Conservation (phyloP, 2,113 vertebrate species). For the Colaptes auratus region DNA sequence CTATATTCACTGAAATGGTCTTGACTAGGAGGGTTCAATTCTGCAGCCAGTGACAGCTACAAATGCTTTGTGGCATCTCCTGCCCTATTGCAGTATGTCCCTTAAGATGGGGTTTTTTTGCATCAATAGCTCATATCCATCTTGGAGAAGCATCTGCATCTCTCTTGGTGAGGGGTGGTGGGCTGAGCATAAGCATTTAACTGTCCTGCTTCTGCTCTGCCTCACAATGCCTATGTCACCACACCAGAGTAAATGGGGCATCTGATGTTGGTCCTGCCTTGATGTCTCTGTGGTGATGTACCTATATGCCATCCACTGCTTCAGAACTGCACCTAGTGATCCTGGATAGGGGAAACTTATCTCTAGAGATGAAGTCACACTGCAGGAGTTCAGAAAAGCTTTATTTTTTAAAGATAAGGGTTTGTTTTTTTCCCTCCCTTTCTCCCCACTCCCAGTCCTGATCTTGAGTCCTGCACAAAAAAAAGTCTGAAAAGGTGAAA, state of each 20-base stretch:
- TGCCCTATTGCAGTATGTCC: not conserved
- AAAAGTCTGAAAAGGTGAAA: not conserved
- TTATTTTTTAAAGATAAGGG: not conserved
- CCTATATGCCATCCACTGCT: not conserved
- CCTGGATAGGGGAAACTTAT: not conserved
- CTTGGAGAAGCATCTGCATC: not conserved
- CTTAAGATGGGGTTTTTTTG: not conserved
- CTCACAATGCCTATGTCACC: not conserved
- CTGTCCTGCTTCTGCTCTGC: not conserved
- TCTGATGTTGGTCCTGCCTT: not conserved
- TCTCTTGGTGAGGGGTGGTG: not conserved
- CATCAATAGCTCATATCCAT: not conserved
- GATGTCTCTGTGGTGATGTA: not conserved
- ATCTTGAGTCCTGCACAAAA: not conserved
- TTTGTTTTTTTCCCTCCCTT: not conserved
- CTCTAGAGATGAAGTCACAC: not conserved
- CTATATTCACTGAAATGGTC: not conserved
- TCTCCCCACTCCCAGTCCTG: not conserved
- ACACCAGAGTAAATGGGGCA: rapidly evolving
- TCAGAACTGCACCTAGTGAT: not conserved
- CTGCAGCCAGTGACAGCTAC: not conserved
- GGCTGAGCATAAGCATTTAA: not conserved
- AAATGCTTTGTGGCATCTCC: not conserved
- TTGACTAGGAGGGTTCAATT: not conserved
- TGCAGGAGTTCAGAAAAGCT: not conserved